Conservation (phyloP, 2,113 vertebrate species). For the Manacus vitellinus region DNA sequence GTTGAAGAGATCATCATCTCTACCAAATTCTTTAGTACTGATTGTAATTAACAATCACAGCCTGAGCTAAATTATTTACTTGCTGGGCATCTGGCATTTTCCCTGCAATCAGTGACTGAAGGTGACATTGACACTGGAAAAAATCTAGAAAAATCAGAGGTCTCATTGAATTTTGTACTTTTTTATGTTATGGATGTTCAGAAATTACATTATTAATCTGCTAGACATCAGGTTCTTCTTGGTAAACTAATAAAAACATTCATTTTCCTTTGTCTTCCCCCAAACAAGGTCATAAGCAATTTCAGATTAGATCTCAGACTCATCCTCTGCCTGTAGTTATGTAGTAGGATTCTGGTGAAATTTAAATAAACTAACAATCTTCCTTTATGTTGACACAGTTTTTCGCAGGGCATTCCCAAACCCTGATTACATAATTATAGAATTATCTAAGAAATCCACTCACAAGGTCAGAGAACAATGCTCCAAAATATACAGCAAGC, state of each 20-base stretch:
- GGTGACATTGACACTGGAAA: background rate
- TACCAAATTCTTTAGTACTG: background rate
- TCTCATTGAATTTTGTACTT: background rate
- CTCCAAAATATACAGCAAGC: background rate
- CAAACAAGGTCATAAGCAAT: background rate
- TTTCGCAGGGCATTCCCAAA: background rate
- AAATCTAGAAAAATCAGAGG: background rate
- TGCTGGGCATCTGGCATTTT: background rate
- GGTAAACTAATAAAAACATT: background rate
- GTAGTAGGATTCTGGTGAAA: background rate
- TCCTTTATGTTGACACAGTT: background rate
- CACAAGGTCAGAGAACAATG: background rate
- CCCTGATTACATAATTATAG: background rate
- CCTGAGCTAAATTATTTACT: constrained; percentile 20
- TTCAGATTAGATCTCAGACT: background rate
- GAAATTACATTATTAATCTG: background rate
- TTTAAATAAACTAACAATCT: background rate
- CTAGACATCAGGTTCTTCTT: background rate
- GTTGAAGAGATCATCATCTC: background rate
- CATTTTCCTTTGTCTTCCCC: background rate
- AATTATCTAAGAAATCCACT: background rate
- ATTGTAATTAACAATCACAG: constrained; percentile 44
- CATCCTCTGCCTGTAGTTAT: background rate
- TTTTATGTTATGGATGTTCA: background rate
- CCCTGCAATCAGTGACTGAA: background rate